Evolutionary conservation across 2,113 vertebrate genomes (phyloP), one percentile per base, ranked within the genome.

Genomic region (Cnemophilus loriae): DNA sequence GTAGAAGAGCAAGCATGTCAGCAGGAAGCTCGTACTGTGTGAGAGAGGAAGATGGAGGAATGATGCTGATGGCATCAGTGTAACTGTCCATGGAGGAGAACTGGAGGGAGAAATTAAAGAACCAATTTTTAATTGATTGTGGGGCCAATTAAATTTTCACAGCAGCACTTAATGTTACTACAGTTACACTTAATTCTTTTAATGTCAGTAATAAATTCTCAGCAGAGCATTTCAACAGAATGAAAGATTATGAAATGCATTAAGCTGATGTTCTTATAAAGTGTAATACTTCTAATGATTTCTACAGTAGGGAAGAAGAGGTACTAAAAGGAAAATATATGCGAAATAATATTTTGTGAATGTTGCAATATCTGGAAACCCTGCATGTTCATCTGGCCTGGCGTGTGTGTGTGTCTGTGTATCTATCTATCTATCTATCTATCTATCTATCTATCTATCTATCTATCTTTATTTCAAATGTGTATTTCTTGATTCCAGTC

Each of bases 141-240:
- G 37, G 46, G 70, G 50, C 74, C 27, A 85, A 73, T 92, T 91
- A 85, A 27, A 41, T 94, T 96, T 90, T 92, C 59, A 77, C 60
- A 70, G 90, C 61, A 88, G 42, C 67, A 70, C 30, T 67, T 95
- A 88, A 42, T 52, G 11, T 86, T 84, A 61, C 79, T 84, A 46
- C 91, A 63, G 30, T 37, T 70, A 32, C 50, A 61, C 70, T 90
- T 93, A 88, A 37, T 92, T 69, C 18, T 88, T 95, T 84, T 86
- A 86, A 77, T 86, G 46, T 57, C 59, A 84, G 88, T 77, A 86
- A 84, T 92, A 74, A 88, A 86, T 69, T 80, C 71, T 60, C 46
- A 96, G 50, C 28, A 80, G 88, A 83, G 39, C 50, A 39, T 80
- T 95, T 79, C 42, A 88, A 90, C 27, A 70, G 90, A 90, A 80